Base-by-base conservation (phyloP, 2,888 invertebrate genomes). In the Tribolium freemani region DNA sequence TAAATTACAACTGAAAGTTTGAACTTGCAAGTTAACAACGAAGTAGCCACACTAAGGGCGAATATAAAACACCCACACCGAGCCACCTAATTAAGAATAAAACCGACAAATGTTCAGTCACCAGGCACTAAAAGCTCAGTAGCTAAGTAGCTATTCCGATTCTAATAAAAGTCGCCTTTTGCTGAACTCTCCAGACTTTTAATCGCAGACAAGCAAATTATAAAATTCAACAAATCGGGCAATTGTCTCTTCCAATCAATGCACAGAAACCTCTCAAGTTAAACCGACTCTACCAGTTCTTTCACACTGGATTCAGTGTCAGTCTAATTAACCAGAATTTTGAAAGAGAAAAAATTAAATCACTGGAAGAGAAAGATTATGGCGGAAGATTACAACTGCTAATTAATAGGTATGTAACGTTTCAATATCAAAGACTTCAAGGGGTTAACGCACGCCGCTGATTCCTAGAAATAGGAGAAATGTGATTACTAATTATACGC, bases 401-500 rank as follows among this genome's bases (percentile, higher is more conserved):
- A 26, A 26, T 26, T 26, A 26, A 26, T 26, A 26, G 26, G 26
- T 26, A 26, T 26, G 26, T 5, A 26, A 26, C 26, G 3, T 26
- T 26, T 26, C 26, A 26, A 26, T 26, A 26, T 26, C 26, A 26
- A 26, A 26, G 26, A 3, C 26, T 26, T n/a, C 8, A 9, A 45
- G 4, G 20, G 63, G 50, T 50, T 63, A 63, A 51, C 56, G 54
- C 11, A 54, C 56, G 44, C 56, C 54, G 11, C 54, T 50, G 54
- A 8, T 63, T 64, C 21, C 54, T 70, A 56, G 26, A 69, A 58
- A 60, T 21, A 31, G 13, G n/a, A 64, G 48, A 64, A 71, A 71
- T 58, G 64, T 60, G 60, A 60, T 44, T 31, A 60, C 66, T 67
- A 71, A 61, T 71, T 67, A 61, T 63, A 69, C 51, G 69, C 51